These are phyloP conservation scores for Thomomys bottae DNA, from an alignment of 2,113 vertebrate genomes.

Conservation along the genomic window DNA sequence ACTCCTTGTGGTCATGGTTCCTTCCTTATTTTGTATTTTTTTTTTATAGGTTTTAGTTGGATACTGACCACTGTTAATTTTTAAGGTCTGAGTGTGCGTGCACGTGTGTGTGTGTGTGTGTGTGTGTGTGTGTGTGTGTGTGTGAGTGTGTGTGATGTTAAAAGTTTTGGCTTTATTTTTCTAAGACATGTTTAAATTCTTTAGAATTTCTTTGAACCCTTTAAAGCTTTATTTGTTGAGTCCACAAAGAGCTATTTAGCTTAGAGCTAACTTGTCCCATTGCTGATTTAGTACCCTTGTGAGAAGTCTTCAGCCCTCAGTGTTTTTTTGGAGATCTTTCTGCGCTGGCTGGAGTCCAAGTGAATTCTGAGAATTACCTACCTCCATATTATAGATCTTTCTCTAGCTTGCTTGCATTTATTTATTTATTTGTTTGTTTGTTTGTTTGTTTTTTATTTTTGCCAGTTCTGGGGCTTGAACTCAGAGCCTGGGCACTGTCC, in stretches of 20 bases:
- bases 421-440: too few species aligned
- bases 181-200: background rate
- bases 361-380: background rate
- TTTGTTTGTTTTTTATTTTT: too few species aligned
- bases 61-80: background rate
- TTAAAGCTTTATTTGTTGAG: background rate
- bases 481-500: too few species aligned
- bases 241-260: background rate
- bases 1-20: background rate
- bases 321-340: background rate
- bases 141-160: background rate
- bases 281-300: background rate
- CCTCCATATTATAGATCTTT: background rate
- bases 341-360: background rate
- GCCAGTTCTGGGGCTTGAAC: too few species aligned
- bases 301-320: too few species aligned
- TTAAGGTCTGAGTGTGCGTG: background rate
- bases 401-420: too few species aligned
- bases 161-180: background rate
- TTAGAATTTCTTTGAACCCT: background rate
- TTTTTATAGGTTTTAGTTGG: background rate
- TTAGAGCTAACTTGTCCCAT: background rate
- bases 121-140: too few species aligned
- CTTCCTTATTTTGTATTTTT: background rate
- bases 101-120: too few species aligned